Base-by-base conservation (phyloP, 2,888 invertebrate species). In the Polymixis flavicincta region DNA sequence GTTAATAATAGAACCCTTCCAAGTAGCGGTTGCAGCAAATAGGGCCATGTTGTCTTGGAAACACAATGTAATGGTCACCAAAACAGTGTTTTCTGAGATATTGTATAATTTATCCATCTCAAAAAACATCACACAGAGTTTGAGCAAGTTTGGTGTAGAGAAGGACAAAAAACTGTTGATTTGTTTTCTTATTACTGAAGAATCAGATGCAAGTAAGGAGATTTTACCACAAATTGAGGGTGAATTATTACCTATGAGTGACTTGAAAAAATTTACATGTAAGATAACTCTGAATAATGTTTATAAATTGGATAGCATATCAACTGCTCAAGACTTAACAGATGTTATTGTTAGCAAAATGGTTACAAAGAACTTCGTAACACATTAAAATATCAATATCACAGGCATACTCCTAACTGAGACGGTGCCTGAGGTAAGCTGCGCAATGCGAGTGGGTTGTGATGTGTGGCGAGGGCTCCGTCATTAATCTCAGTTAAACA, bases 111-210 rank as follows among this genome's bases (percentile, higher is more conserved):
- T 98, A 76, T 98, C 98, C 0, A 92, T 97, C 1, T 97, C 97
- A 0, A 97, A 97, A 89, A 98, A 98, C 86, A 98, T 98, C 82
- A 96, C 97, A 7, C 97, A 97, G 83, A 97, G 98, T 79, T 93
- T 98, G 67, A 94, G 91, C 68, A 97, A 96, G 78, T 98, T 98
- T 93, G 98, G 98, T 1, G 96, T 97, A 74, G 94, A 94, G 61
- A 92, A 91, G 57, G 93, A 92, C 32, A 75, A 84, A 8, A 91
- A 90, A 25, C 55, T 96, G 25, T 83, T 96, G 42, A 82, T 96
- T 50, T 95, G 96, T 85, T 94, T 96, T 74, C 75, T 96, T 37
- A 80, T 89, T 3, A 90, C 87, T 11, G 66, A 84, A 7, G 90
- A 89, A 7, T 82, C 74, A 19, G 92, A 94, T 72, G 80, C 83